These are phyloP conservation scores for Ctenodactylus gundi DNA, from an alignment of 2,113 vertebrate genomes.

Conservation along the genomic window DNA sequence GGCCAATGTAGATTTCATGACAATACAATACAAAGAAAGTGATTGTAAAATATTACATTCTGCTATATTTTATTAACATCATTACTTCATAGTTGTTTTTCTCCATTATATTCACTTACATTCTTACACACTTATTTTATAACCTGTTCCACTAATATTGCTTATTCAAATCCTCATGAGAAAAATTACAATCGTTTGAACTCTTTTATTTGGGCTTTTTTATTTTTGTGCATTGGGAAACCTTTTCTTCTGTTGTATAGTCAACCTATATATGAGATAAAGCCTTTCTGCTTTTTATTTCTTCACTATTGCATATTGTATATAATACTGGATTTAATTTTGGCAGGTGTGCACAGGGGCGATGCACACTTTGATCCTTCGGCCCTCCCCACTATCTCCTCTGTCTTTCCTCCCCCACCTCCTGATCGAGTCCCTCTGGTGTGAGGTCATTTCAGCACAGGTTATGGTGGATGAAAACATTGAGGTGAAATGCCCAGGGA, in stretches of 20 bases:
- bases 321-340: background rate
- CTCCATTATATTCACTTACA: background rate
- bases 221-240: background rate
- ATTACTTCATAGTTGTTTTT: background rate
- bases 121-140: background rate
- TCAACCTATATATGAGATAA: background rate
- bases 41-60: background rate
- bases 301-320: background rate
- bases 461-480: background rate
- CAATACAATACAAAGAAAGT: background rate
- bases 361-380: background rate
- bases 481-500: background rate
- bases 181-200: background rate
- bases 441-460: background rate
- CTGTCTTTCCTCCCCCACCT: background rate
- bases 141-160: background rate
- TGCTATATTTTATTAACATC: background rate
- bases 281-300: background rate
- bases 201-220: background rate
- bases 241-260: background rate
- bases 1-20: too few relatives aligned
- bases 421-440: too few relatives aligned
- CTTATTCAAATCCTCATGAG: background rate
- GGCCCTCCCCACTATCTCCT: background rate
- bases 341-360: too few relatives aligned